phyloP scores from a whole-genome alignment of 2,797 vertebrate genomes.

The Scleropages formosus region DNA sequence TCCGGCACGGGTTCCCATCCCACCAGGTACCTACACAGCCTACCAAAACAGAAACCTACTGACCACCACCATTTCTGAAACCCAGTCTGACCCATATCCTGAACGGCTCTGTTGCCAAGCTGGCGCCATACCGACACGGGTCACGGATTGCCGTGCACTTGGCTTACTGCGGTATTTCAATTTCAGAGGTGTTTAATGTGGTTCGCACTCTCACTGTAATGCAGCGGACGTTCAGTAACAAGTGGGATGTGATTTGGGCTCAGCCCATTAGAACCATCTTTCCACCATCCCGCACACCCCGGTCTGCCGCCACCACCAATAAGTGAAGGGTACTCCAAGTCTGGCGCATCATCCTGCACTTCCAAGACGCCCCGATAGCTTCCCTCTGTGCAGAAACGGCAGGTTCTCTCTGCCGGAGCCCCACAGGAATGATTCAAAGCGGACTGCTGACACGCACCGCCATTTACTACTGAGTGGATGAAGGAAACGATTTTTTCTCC shows the following conservation, averaged over 20 bases:
- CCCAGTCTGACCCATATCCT: no score
- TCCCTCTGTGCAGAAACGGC: constrained; percentile 41
- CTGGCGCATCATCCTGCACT: constrained; percentile 25
- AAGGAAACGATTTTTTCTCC: not conserved
- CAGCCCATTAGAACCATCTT: not conserved
- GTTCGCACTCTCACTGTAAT: not conserved
- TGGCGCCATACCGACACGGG: no score
- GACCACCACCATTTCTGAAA: no score
- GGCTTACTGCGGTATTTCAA: no score
- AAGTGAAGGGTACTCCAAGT: not conserved
- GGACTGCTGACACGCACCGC: constrained; percentile 21
- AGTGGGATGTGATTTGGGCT: not conserved
- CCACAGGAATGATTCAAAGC: constrained; percentile 34
- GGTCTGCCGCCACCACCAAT: no score
- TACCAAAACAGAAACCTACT: no score
- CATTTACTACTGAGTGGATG: constrained; percentile 28
- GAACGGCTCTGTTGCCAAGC: no score
- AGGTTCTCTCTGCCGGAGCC: constrained; percentile 8
- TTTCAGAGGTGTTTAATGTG: no score
- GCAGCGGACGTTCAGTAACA: not conserved
- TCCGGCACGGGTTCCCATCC: no score
- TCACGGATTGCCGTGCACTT: no score
- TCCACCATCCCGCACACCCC: not conserved
- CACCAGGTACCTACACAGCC: no score
- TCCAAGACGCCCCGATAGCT: constrained; percentile 37